phyloP scores from a whole-genome alignment of 2,797 vertebrate species.

The Tinamus major region DNA sequence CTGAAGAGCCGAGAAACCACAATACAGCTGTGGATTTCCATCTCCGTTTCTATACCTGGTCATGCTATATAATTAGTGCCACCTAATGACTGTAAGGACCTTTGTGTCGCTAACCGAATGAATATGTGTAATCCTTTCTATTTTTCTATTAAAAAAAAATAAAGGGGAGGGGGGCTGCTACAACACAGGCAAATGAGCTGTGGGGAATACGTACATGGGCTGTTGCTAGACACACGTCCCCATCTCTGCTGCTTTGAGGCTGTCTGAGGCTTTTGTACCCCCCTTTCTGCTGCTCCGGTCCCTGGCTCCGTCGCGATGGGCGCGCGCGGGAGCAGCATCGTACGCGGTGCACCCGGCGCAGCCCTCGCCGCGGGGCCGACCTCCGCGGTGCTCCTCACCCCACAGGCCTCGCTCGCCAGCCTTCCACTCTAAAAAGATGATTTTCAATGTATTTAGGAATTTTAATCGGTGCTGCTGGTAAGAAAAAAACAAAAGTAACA shows the following conservation, averaged over 20 bases:
- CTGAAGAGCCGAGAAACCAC: slow-evolving; percentile 13
- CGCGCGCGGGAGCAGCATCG: not conserved
- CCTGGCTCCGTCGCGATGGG: not conserved
- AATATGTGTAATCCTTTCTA: not conserved
- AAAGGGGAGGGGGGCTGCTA: accelerated
- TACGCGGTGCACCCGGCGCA: not conserved
- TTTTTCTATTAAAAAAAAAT: not conserved
- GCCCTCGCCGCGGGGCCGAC: not conserved
- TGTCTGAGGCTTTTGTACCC: not conserved
- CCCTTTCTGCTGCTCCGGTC: not conserved
- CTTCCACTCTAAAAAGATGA: not conserved
- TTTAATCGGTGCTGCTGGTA: not conserved
- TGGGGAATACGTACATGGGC: not conserved
- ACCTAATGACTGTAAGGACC: slow-evolving; percentile 28
- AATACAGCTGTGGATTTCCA: not conserved
- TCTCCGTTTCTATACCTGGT: slow-evolving; percentile 2
- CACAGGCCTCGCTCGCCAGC: not conserved
- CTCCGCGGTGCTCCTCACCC: not conserved
- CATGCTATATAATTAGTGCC: not conserved
- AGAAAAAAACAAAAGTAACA: not conserved
- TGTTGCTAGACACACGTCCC: not conserved
- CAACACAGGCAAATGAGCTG: not conserved
- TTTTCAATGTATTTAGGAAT: not conserved
- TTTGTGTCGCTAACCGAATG: slow-evolving; percentile 28
- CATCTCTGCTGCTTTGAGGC: not conserved